Percentiles rank a stretch among this genome's conserved stretches.
These are phyloP conservation scores for Dryadula phaetusa DNA, from an alignment of 2,888 invertebrate genomes.

Conservation along the genomic window DNA sequence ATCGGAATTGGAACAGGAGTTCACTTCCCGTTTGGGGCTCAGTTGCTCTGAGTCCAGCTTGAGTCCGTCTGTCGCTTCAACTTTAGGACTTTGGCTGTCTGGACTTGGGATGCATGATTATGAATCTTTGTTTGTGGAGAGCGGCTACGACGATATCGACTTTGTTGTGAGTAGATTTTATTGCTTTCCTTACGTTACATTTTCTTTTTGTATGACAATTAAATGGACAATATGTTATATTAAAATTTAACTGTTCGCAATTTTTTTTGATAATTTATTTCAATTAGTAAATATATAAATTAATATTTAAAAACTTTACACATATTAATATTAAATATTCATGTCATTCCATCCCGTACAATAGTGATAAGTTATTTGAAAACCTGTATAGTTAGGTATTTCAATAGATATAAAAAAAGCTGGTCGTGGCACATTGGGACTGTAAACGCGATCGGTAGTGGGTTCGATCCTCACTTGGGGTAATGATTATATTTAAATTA, in stretches of 20 bases:
- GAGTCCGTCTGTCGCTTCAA: constrained; percentile 85
- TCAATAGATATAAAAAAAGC: too few species aligned
- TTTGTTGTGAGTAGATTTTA: constrained; percentile 90
- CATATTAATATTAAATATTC: too few species aligned
- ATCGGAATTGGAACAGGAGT: constrained; percentile 91
- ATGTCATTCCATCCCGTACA: too few species aligned
- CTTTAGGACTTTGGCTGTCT: constrained; percentile 91
- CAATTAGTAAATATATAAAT: neutral
- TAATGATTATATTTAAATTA: too few species aligned
- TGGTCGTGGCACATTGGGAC: too few species aligned
- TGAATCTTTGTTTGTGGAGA: constrained; percentile 91
- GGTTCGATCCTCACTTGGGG: too few species aligned
- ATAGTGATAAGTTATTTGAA: neutral
- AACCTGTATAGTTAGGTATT: neutral
- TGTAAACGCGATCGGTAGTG: too few species aligned
- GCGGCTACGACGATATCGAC: constrained; percentile 96
- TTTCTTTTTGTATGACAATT: too few species aligned
- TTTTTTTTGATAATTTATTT: too few species aligned
- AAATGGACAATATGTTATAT: too few species aligned
- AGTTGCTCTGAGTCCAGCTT: constrained; percentile 83
- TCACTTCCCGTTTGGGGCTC: constrained; percentile 88
- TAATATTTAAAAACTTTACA: neutral
- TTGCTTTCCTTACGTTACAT: neutral
- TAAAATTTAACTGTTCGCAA: too few species aligned
- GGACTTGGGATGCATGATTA: constrained; percentile 92